Conservation (phyloP, 1,140 invertebrate species). For the Eumaeus atala region DNA sequence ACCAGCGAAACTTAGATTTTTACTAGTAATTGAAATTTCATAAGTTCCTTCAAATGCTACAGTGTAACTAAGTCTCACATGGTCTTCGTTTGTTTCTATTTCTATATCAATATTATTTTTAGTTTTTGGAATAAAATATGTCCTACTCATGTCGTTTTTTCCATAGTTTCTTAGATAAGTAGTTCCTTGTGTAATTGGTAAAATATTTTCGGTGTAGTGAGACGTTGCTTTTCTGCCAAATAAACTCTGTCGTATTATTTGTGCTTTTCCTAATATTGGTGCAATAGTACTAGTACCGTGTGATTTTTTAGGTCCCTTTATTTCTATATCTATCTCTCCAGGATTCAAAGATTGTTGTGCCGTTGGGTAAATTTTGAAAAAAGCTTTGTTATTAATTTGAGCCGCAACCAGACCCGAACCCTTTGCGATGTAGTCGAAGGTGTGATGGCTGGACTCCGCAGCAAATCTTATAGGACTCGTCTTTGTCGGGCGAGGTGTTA, state of each 20-base stretch:
- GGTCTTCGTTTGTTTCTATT: slow-evolving; percentile 46
- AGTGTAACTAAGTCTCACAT: slow-evolving; percentile 58
- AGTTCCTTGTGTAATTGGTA: slow-evolving; percentile 59
- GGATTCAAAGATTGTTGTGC: slow-evolving; percentile 67
- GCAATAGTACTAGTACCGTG: slow-evolving; percentile 61
- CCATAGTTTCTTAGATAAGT: slow-evolving; percentile 57
- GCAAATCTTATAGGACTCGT: slow-evolving; percentile 30
- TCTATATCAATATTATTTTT: slow-evolving; percentile 66
- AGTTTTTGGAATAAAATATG: slow-evolving; percentile 63
- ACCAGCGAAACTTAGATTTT: slow-evolving; percentile 65
- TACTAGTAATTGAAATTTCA: slow-evolving; percentile 67
- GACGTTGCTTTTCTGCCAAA: slow-evolving; percentile 50
- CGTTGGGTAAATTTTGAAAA: slow-evolving; percentile 71
- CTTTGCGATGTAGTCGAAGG: slow-evolving; percentile 73
- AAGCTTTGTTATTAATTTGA: slow-evolving; percentile 67
- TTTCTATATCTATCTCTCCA: slow-evolving; percentile 65
- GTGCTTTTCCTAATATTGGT: slow-evolving; percentile 63
- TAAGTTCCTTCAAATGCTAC: slow-evolving; percentile 60
- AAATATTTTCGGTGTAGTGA: slow-evolving; percentile 49
- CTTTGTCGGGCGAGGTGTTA: slow-evolving; percentile 47
- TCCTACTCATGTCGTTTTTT: slow-evolving; percentile 66
- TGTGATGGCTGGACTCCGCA: slow-evolving; percentile 49
- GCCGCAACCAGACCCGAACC: slow-evolving; percentile 75
- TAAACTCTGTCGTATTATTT: slow-evolving; percentile 61
- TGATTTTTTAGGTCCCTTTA: slow-evolving; percentile 63